phyloP scores from a whole-genome alignment of 2,113 vertebrate genomes.

The Lasiurus cinereus region DNA sequence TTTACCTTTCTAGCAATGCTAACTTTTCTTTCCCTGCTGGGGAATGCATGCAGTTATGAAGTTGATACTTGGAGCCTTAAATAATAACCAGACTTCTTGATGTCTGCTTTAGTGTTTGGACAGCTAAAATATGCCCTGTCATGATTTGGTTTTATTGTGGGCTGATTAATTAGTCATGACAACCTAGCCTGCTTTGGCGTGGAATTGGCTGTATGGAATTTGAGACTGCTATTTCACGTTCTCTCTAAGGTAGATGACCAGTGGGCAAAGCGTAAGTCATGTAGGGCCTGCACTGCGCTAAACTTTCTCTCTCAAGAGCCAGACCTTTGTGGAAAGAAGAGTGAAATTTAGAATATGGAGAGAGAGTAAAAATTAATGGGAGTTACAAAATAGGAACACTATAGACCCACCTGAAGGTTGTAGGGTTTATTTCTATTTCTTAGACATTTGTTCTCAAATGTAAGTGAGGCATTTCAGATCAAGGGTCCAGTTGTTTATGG shows the following conservation, averaged over 20 bases:
- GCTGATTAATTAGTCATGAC: background rate
- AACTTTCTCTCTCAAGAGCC: background rate
- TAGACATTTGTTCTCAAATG: slow-evolving; percentile 39
- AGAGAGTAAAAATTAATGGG: background rate
- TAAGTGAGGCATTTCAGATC: background rate
- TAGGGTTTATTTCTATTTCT: background rate
- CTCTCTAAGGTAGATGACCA: background rate
- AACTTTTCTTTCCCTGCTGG: slow-evolving; percentile 2
- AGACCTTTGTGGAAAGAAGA: slow-evolving; percentile 37
- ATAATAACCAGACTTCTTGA: background rate
- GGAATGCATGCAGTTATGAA: background rate
- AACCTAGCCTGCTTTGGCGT: background rate
- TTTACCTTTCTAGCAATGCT: background rate
- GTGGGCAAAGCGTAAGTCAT: background rate
- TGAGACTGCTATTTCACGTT: background rate
- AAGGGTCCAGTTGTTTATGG: background rate
- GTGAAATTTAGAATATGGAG: background rate
- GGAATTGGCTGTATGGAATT: background rate
- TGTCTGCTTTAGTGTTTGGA: background rate
- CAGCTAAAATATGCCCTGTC: background rate
- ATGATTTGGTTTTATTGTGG: slow-evolving; percentile 46
- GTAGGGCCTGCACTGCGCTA: background rate
- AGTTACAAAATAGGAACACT: slow-evolving; percentile 32
- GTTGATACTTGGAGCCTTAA: background rate
- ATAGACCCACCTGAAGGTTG: background rate